Evolutionary conservation across 1,140 invertebrate species (phyloP).

Genomic region (Argopecten irradians): DNA sequence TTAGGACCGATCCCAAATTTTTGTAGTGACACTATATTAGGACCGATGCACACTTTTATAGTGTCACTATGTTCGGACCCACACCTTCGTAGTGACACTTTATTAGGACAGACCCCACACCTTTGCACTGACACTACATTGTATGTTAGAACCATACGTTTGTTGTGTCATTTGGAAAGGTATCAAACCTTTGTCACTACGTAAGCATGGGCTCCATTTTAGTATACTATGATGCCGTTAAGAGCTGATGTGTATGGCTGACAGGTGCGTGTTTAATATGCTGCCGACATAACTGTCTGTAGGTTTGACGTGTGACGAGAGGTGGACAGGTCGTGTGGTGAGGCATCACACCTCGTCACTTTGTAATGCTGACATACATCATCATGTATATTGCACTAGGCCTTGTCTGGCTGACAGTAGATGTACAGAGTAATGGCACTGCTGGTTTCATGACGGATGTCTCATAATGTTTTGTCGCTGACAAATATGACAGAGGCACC

Average conservation of each 20-base stretch:
- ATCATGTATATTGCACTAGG: neutral
- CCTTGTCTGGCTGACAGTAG: neutral
- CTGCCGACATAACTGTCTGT: neutral
- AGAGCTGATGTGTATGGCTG: neutral
- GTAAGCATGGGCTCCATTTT: too few relatives aligned
- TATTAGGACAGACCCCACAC: too few relatives aligned
- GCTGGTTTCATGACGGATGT: neutral
- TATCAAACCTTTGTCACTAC: too few relatives aligned
- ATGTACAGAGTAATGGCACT: neutral
- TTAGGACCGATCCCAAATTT: too few relatives aligned
- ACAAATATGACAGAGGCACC: neutral
- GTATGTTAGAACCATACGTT: too few relatives aligned
- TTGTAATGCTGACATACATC: neutral
- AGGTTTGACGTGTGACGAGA: neutral
- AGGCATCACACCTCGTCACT: neutral
- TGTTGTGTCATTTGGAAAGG: too few relatives aligned
- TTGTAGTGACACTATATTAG: too few relatives aligned
- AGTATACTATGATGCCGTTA: too few relatives aligned
- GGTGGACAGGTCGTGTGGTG: neutral
- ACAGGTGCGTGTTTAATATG: slow-evolving; percentile 21
- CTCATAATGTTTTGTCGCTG: neutral
- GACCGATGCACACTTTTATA: too few relatives aligned
- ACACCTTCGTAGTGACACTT: too few relatives aligned
- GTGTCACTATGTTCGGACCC: too few relatives aligned
- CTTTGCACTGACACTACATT: too few relatives aligned